These are phyloP conservation scores for Cyclura pinguis DNA, from an alignment of 2,797 vertebrate species.

Conservation along the genomic window DNA sequence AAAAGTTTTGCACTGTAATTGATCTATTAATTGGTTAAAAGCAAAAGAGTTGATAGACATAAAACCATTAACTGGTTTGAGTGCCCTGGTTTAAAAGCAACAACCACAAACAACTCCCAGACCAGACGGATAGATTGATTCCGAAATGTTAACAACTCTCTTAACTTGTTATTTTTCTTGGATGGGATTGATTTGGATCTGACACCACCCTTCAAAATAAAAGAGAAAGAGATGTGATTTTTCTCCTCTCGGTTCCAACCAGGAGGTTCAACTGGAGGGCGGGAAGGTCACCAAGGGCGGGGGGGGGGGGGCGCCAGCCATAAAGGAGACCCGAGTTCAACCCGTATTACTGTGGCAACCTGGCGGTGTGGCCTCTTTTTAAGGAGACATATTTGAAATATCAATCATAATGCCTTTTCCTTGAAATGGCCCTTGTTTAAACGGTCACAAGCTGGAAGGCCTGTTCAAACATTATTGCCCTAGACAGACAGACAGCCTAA, in stretches of 20 bases:
- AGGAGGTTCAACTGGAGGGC: neutral
- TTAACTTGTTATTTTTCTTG: neutral
- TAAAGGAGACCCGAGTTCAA: neutral
- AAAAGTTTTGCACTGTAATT: neutral
- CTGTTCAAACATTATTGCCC: slow-evolving; percentile 37
- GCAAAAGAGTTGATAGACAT: neutral
- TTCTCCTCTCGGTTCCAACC: neutral
- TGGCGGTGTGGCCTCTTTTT: slow-evolving; percentile 14
- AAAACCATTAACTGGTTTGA: neutral
- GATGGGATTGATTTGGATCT: slow-evolving; percentile 18
- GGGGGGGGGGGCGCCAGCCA: neutral
- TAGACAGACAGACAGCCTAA: slow-evolving; percentile 33
- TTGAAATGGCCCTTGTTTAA: slow-evolving; percentile 32
- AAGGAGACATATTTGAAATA: slow-evolving; percentile 32
- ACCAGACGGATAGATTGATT: neutral
- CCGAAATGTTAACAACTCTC: slow-evolving; percentile 12
- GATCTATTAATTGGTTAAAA: neutral
- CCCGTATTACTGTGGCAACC: slow-evolving; percentile 8
- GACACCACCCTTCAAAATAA: neutral
- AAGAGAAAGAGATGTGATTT: neutral
- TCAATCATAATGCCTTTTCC: slow-evolving; percentile 4
- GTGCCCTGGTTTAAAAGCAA: neutral
- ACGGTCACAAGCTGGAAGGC: slow-evolving; percentile 26
- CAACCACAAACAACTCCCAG: neutral
- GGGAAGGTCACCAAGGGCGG: neutral